A percentile compares a stretch with the other conserved stretches of the same genome.
phyloP scores from a whole-genome alignment of 2,113 vertebrate genomes.

The Silurus glanis region DNA sequence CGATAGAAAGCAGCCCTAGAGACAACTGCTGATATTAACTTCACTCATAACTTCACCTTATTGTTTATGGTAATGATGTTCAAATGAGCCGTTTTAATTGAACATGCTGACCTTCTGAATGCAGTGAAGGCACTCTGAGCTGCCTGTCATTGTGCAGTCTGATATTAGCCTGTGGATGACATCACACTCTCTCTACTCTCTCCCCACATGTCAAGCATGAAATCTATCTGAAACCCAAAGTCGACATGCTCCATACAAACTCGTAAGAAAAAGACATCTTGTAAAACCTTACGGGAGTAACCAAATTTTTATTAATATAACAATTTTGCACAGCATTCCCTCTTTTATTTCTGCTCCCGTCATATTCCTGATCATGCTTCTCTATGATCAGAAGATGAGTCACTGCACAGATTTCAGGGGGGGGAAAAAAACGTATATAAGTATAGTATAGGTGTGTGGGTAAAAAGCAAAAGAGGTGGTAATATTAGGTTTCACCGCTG shows the following conservation, averaged over 20 bases:
- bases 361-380: not conserved
- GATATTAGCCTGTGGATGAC: not conserved
- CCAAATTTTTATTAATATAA: not conserved
- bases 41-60: conserved; percentile 21
- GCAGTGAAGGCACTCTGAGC: not conserved
- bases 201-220: not conserved
- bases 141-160: conserved; percentile 10
- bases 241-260: not conserved
- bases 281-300: not conserved
- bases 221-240: not conserved
- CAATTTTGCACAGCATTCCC: not conserved
- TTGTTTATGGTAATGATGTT: conserved; percentile 31
- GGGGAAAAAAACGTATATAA: not conserved
- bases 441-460: not conserved
- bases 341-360: not conserved
- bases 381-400: not conserved
- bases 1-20: no score
- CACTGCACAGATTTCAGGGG: not conserved
- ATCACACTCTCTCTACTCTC: not conserved
- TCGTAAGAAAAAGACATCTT: not conserved
- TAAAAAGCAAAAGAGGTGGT: not conserved
- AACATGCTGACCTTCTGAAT: conserved; percentile 36
- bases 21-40: not conserved
- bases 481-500: not conserved
- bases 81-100: conserved; percentile 34